phyloP scores from a whole-genome alignment of 2,797 vertebrate genomes.

The Xenopus petersii region DNA sequence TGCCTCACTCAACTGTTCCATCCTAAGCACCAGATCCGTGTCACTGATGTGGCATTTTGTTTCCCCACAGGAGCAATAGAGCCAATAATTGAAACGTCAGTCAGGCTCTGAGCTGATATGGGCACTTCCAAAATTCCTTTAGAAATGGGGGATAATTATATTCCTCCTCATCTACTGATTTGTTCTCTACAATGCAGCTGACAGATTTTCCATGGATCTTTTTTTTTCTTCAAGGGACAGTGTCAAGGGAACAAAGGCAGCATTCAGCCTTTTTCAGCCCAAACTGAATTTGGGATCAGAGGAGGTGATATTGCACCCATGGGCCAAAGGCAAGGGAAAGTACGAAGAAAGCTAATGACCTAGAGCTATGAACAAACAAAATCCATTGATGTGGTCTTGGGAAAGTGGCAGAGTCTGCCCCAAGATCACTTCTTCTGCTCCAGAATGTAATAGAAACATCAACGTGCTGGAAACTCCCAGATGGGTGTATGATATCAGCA shows the following conservation, averaged over 20 bases:
- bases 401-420: conserved; percentile 41
- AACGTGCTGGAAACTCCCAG: not conserved
- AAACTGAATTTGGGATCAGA: conserved; percentile 64
- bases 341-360: conserved; percentile 48
- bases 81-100: conserved; percentile 71
- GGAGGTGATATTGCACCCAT: conserved; percentile 54
- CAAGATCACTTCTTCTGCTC: not conserved
- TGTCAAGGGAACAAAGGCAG: conserved; percentile 71
- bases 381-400: conserved; percentile 39
- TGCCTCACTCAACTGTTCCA: too few species aligned
- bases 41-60: conserved; percentile 39
- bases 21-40: too few species aligned
- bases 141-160: conserved; percentile 67
- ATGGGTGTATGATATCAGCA: not conserved
- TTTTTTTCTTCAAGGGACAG: conserved; percentile 52
- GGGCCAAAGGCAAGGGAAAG: conserved; percentile 54
- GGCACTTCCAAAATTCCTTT: conserved; percentile 63
- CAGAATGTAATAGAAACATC: not conserved
- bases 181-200: conserved; percentile 66
- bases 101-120: conserved; percentile 60
- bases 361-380: conserved; percentile 54
- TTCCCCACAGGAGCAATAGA: conserved; percentile 55
- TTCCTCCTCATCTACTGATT: conserved; percentile 69
- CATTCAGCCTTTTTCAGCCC: conserved; percentile 70
- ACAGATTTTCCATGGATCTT: conserved; percentile 68